Evolutionary conservation across 2,113 vertebrate genomes (phyloP), one percentile per base, ranked within the genome.

Genomic region (Cebidichthys violaceus): DNA sequence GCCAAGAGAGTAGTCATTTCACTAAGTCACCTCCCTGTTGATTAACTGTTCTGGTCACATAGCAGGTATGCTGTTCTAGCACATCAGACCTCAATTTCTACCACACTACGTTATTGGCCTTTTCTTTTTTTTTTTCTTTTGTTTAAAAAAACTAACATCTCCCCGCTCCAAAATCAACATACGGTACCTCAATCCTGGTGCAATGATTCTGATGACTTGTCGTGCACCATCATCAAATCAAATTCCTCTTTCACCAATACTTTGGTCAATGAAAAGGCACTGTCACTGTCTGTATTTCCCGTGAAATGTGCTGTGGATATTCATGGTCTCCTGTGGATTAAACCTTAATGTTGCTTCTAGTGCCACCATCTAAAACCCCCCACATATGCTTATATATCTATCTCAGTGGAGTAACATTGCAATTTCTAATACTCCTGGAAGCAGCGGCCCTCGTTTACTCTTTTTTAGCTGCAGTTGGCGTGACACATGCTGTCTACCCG

Each of bases 1-100:
- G 70, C 70, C 29, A 35, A 75, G 50, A 77, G 45, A 70, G 41
- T 17, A 50, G 79, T 79, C 8, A 54, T 81, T 62, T 69, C 33
- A 55, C 35, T 10, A 17, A 4, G 20, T 61, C 24, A 35, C 75
- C 11, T 9, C 29, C 67, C 74, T 52, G 24, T 71, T 66, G 27
- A 57, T 64, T 43, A 61, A 50, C 83, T 84, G 39, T 72, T 82
- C 61, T 74, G 70, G 33, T 66, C 47, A 15, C 24, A 22, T 85
- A 68, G 15, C 45, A 15, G 15, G 5, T 47, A 4, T 18, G 15
- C 45, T 18, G 43, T 17, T 45, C 43, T 9, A 52, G 20, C 50
- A 15, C 43, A 2, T 22, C 18, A 50, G 6, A 50, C 47, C 47
- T 45, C 43, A 15, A 15, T 45, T 45, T 45, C 14, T 45, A 45